Evolutionary conservation across 1,140 invertebrate genomes (phyloP), one percentile per base, ranked within the genome.

Genomic region (Odontomachus brunneus): DNA sequence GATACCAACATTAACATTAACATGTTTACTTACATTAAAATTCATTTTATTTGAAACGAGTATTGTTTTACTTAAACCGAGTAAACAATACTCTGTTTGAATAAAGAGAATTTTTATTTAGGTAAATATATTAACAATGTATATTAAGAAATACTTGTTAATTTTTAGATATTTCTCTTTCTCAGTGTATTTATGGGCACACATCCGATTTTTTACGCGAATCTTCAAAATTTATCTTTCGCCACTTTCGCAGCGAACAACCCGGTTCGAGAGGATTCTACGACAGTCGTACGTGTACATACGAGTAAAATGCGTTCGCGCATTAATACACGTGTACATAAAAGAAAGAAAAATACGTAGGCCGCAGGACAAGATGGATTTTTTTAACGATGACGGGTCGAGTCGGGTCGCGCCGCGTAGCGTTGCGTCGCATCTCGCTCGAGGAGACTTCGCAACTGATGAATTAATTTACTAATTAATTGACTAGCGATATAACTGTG

Each of bases 351-450:
- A 44, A 44, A 11, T 48, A 73, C 38, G 53, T 84, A 87, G 75
- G 51, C 84, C 75, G 76, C 48, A 49, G 71, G 62, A 80, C 83
- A 85, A 83, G 87, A 83, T 87, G 86, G 59, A 74, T 80, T 78
- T 76, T 75, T 66, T 63, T 63, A 84, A 62, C 66, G 67, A 62
- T 26, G 67, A 72, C 38, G 12, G n/a, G 49, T 53, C 62, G 59
- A 26, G 29, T 33, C 22, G 69, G 22, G 29, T 33, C 29, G 29
- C 29, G 29, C 5, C 29, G 29, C 29, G 29, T 33, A 2, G 29
- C 29, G 29, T 44, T 44, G 38, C 38, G 38, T 44, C 38, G 38
- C 38, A 7, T 44, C 38, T 11, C 38, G 38, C 9, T 44, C 38
- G 38, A 44, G 3, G 38, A 44, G 9, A 44, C 9, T 44, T 44